phyloP scores from a whole-genome alignment of 1,140 invertebrate species.

The Venturia canescens region DNA sequence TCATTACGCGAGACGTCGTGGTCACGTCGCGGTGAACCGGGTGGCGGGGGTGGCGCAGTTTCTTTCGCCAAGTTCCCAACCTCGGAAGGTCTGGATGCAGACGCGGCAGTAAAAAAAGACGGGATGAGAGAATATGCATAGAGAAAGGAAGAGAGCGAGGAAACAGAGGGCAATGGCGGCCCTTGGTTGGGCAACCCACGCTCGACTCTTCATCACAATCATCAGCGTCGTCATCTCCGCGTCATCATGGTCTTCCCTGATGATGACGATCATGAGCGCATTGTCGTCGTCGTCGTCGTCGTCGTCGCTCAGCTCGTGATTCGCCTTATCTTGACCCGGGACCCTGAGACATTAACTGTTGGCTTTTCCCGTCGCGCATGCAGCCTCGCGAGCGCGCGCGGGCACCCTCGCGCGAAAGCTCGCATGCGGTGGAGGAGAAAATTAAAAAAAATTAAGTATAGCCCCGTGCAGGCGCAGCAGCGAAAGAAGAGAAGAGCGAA shows the following conservation, averaged over 20 bases:
- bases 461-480: not conserved
- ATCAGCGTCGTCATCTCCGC: constrained; percentile 48
- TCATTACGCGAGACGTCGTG: constrained; percentile 68
- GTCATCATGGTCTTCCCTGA: constrained; percentile 44
- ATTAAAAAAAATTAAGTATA: constrained; percentile 8
- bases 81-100: constrained; percentile 22
- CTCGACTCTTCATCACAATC: constrained; percentile 52
- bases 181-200: constrained; percentile 63
- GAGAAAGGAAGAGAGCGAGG: constrained; percentile 13
- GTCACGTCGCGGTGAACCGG: constrained; percentile 62
- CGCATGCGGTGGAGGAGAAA: not conserved
- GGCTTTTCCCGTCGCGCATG: constrained; percentile 13
- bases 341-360: not conserved
- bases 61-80: constrained; percentile 31
- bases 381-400: constrained; percentile 2
- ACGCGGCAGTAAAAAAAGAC: constrained; percentile 12
- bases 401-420: constrained; percentile 13
- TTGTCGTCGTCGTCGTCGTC: constrained; percentile 15
- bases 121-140: not conserved
- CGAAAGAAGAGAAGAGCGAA: not conserved
- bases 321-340: not conserved
- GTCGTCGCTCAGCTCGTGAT: not conserved
- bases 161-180: constrained; percentile 58
- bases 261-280: constrained; percentile 51
- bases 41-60: constrained; percentile 62